These are phyloP conservation scores for Atherinomorus stipes DNA, from an alignment of 2,113 vertebrate species.

Conservation along the genomic window DNA sequence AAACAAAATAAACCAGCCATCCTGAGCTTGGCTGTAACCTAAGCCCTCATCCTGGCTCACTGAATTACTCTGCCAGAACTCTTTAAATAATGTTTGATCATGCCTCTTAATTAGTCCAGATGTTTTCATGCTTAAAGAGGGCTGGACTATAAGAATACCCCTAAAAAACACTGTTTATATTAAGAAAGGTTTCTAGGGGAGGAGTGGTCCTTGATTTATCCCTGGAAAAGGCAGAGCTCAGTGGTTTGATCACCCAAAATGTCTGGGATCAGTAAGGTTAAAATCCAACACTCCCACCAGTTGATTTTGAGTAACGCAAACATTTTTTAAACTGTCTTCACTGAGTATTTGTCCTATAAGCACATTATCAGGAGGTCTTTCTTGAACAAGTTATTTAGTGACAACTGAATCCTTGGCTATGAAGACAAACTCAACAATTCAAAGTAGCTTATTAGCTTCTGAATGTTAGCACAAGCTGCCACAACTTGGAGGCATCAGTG, in stretches of 20 bases:
- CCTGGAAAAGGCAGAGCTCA: constrained; percentile 46
- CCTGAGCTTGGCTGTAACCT: constrained; percentile 58
- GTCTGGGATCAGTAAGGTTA: background rate
- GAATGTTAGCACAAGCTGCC: too few relatives aligned
- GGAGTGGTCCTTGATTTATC: constrained; percentile 38
- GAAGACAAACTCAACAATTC: too few relatives aligned
- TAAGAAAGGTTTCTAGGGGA: constrained; percentile 1
- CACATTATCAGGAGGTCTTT: too few relatives aligned
- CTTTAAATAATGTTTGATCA: constrained; percentile 75
- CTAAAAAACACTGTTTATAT: constrained; percentile 41
- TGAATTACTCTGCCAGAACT: constrained; percentile 50
- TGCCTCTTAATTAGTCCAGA: constrained; percentile 71
- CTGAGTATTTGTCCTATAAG: too few relatives aligned
- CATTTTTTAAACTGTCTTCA: too few relatives aligned
- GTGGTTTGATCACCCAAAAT: constrained; percentile 32
- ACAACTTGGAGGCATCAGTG: too few relatives aligned
- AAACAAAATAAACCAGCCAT: constrained; percentile 75
- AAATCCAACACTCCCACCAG: too few relatives aligned
- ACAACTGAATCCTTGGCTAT: too few relatives aligned
- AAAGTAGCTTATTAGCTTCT: too few relatives aligned
- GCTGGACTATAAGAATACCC: constrained; percentile 47
- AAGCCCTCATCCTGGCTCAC: constrained; percentile 40
- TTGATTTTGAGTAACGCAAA: too few relatives aligned
- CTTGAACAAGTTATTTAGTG: too few relatives aligned
- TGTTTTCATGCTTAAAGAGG: constrained; percentile 71